Evolutionary conservation across 2,113 vertebrate species (phyloP).

Genomic region (Mus pahari): DNA sequence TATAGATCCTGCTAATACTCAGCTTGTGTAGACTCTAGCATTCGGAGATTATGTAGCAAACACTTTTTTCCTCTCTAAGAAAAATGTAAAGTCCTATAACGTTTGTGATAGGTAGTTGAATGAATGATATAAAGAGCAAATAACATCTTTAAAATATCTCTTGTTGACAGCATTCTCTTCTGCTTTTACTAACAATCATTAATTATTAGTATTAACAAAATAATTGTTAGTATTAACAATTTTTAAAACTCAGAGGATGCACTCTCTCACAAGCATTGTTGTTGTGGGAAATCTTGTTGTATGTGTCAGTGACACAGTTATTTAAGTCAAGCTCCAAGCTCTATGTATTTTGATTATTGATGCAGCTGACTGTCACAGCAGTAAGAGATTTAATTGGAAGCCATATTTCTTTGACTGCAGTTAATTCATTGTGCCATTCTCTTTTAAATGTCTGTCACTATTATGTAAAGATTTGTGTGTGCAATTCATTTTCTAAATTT

Average conservation of each 20-base stretch:
- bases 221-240: neutral
- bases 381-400: conserved; percentile 25
- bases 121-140: neutral
- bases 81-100: neutral
- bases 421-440: neutral
- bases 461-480: neutral
- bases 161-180: neutral
- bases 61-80: neutral
- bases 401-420: neutral
- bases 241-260: neutral
- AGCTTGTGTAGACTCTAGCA: neutral
- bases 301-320: neutral
- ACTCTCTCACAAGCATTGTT: neutral
- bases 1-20: neutral
- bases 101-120: neutral
- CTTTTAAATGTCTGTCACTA: conserved; percentile 40
- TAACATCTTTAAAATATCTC: conserved; percentile 15
- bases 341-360: conserved; percentile 12
- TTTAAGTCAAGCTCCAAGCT: conserved; percentile 9
- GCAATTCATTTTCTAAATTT: conserved; percentile 41
- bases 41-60: too few species aligned
- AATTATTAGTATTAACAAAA: neutral
- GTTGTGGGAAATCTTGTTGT: neutral
- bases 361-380: neutral
- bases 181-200: neutral